Evolutionary conservation across 2,797 vertebrate genomes (phyloP), one percentile per base, ranked within the genome.

Genomic region (Xenentodon cancila): DNA sequence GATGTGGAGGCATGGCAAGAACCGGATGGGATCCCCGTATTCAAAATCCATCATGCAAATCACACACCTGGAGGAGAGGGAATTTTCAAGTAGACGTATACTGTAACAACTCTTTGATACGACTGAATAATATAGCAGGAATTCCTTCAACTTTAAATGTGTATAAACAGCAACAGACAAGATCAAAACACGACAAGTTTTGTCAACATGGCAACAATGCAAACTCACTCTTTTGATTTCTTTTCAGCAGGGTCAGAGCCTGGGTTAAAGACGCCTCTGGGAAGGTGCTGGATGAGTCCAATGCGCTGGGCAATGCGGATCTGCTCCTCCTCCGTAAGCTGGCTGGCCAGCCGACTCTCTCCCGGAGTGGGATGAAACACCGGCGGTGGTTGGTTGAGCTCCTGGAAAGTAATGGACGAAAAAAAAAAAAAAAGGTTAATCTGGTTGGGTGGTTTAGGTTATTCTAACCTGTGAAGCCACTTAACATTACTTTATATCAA

Each of bases 21-120:
- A 96, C 79, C 94, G 93, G 20, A 96, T 89, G 13, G 93, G 91
- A 49, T 95, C 94, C 0, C 93, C 92, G 0, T 91, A 93, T 64
- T 94, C 93, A 68, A 96, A 95, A 81, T 95, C 95, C 93, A 95
- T 86, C 95, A 96, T 96, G 89, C 95, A 96, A 90, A 96, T 96
- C 76, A 95, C 95, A 88, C 95, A 96, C 89, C 95, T 96, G 73
- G 8, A 21, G 25, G 32, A 57, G 27, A 61, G 22, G 68, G 5
- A 70, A 40, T 40, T 40, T 40, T 40, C 37, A 40, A 13, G 5
- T 15, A 15, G 37, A 40, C 13, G 12, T 15, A 40, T 3, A 15
- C 12, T 4, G 2, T 15, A 40, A 40, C 37, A 40, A 40, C 37
- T 40, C 13, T 13, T 37, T 37, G 12, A 11, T 1, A 13, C 34